Conservation (phyloP, 2,113 vertebrate genomes). For the Callipepla californica region DNA sequence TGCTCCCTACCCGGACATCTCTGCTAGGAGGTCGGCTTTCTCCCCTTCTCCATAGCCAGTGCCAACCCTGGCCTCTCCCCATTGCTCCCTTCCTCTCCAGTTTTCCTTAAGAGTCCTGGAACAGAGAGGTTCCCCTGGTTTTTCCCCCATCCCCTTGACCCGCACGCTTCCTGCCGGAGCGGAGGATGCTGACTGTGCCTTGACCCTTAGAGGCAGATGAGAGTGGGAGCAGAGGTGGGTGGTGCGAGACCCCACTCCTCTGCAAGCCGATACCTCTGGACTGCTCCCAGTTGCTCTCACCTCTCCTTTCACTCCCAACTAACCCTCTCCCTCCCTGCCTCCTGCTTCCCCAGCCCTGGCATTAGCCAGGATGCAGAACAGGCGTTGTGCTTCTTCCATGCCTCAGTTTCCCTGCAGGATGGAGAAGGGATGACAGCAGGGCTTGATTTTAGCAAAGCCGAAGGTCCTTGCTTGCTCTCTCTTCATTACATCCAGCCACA, state of each 20-base stretch:
- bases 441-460: not conserved
- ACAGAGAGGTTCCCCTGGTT: not conserved
- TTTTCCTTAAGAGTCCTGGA: slow-evolving; percentile 36
- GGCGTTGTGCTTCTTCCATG: not conserved
- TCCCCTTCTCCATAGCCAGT: slow-evolving; percentile 33
- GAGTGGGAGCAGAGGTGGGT: slow-evolving; percentile 57
- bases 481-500: not conserved
- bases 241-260: not conserved
- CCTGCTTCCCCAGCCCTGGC: not conserved
- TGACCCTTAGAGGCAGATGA: not conserved
- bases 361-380: not conserved
- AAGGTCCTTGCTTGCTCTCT: not conserved
- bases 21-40: slow-evolving; percentile 71
- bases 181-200: slow-evolving; percentile 35
- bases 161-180: not conserved
- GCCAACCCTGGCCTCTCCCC: slow-evolving; percentile 17
- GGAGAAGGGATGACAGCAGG: not conserved
- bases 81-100: slow-evolving; percentile 48
- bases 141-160: not conserved
- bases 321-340: not conserved
- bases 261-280: not conserved
- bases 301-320: not conserved
- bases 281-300: slow-evolving; percentile 1
- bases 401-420: not conserved
- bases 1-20: slow-evolving; percentile 69